Conservation (phyloP, 1,140 invertebrate genomes). For the Drosophila sucinea region DNA sequence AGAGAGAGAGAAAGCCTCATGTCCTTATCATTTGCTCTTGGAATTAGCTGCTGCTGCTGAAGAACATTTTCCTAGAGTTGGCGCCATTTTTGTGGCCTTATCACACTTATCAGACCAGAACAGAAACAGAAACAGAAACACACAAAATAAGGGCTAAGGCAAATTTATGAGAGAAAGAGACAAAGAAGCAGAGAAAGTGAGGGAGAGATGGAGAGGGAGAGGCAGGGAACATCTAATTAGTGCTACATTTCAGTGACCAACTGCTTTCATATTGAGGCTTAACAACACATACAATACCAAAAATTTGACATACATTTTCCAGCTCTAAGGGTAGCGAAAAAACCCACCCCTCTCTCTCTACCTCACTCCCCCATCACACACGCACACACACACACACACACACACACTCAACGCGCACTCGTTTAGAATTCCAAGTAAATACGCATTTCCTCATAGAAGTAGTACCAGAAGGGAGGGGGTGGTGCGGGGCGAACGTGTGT, state of each 20-base stretch:
- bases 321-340: slow-evolving; percentile 10
- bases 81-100: slow-evolving; percentile 28
- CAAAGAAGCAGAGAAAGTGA: not conserved
- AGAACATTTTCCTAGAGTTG: slow-evolving; percentile 14
- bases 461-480: not conserved
- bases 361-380: not conserved
- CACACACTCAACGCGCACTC: slow-evolving; percentile 27
- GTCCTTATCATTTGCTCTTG: slow-evolving; percentile 12
- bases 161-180: slow-evolving; percentile 6
- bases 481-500: slow-evolving; percentile 36
- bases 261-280: slow-evolving; percentile 57
- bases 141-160: slow-evolving; percentile 7
- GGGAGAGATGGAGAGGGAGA: not conserved
- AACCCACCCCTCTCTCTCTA: not conserved
- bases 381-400: slow-evolving; percentile 18
- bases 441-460: slow-evolving; percentile 28
- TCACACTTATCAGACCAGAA: slow-evolving; percentile 12
- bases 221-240: slow-evolving; percentile 42
- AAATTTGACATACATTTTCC: slow-evolving; percentile 61
- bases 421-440: slow-evolving; percentile 35
- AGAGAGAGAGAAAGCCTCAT: not conserved
- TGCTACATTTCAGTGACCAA: slow-evolving; percentile 48
- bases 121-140: slow-evolving; percentile 26
- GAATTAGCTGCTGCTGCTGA: not conserved
- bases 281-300: slow-evolving; percentile 29